A percentile compares a stretch with the other conserved stretches of the same genome.
Evolutionary conservation across 2,888 invertebrate genomes (phyloP).

Genomic region (Endotricha flammealis): DNA sequence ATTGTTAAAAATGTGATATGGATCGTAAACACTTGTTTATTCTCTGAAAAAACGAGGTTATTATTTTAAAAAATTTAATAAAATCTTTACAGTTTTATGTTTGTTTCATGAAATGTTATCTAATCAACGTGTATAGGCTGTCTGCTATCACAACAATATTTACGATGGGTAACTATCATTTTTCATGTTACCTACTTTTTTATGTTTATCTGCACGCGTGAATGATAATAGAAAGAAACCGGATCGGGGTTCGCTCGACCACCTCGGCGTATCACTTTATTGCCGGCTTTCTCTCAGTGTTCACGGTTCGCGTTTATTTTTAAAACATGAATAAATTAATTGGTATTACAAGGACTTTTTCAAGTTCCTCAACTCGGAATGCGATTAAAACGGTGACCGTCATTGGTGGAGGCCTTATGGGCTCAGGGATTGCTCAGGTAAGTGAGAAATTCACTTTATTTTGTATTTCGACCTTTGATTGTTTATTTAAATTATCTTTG

Average conservation of each 20-base stretch:
- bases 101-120: background rate
- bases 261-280: background rate
- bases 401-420: slow-evolving; percentile 94
- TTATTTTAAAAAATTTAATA: background rate
- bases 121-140: background rate
- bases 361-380: slow-evolving; percentile 60
- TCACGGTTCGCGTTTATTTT: background rate
- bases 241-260: background rate
- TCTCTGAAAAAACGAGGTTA: too few species aligned
- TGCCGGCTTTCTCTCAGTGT: background rate
- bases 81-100: too few species aligned
- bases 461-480: background rate
- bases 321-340: slow-evolving; percentile 58
- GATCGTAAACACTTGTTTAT: too few species aligned
- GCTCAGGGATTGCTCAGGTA: slow-evolving; percentile 94
- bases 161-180: background rate
- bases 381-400: slow-evolving; percentile 88
- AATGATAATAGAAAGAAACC: background rate
- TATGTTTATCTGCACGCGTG: background rate
- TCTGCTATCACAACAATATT: background rate
- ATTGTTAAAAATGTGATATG: too few species aligned
- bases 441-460: slow-evolving; percentile 13
- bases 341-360: slow-evolving; percentile 55
- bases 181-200: background rate
- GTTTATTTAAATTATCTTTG: too few species aligned